phyloP scores from a whole-genome alignment of 1,140 invertebrate genomes.

The Portunus trituberculatus region DNA sequence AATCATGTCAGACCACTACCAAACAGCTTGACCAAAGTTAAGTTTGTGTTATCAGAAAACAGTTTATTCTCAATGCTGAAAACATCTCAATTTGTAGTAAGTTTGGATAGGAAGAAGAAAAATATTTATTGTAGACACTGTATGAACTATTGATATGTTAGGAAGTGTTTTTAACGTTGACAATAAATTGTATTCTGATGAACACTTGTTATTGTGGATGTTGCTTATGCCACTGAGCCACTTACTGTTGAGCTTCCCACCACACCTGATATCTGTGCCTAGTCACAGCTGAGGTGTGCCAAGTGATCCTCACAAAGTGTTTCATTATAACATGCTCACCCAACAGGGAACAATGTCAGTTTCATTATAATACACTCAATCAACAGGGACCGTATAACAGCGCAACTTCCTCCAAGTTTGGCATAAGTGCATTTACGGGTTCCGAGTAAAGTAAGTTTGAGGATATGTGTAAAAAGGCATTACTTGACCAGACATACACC shows the following conservation, averaged over 20 bases:
- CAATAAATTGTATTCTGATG: background rate
- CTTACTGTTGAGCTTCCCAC: background rate
- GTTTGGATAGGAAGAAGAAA: no score
- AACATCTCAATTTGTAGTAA: no score
- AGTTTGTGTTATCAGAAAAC: background rate
- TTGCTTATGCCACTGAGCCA: background rate
- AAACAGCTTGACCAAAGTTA: background rate
- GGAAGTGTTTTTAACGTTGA: background rate
- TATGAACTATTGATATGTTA: background rate
- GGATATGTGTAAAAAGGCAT: slow-evolving; percentile 17
- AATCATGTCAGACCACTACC: background rate
- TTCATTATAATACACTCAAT: slow-evolving; percentile 38
- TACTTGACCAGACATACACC: background rate
- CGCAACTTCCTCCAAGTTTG: slow-evolving; percentile 55
- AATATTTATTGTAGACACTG: background rate
- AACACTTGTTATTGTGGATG: background rate
- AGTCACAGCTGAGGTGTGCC: background rate
- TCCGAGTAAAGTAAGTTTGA: background rate
- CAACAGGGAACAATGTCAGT: slow-evolving; percentile 48
- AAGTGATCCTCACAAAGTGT: background rate
- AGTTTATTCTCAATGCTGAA: no score
- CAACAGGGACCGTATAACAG: slow-evolving; percentile 64
- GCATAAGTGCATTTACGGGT: slow-evolving; percentile 41
- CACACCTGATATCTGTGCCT: background rate
- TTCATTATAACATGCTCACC: slow-evolving; percentile 33